These are phyloP conservation scores for Tenthredo distinguenda DNA, from an alignment of 2,888 invertebrate species.

Conservation along the genomic window DNA sequence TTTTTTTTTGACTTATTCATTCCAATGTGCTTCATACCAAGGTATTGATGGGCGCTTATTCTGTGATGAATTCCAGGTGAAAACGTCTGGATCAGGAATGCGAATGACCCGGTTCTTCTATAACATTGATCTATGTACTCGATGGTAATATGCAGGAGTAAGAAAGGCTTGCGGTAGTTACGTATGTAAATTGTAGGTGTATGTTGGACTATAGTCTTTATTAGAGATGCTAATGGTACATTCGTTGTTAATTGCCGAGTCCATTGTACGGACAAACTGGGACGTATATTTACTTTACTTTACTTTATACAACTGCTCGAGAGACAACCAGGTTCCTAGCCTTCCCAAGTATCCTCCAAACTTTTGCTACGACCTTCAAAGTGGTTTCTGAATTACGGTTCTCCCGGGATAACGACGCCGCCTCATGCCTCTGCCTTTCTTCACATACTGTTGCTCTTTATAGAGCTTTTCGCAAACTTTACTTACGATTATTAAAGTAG, in stretches of 20 bases:
- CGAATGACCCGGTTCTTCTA: background rate
- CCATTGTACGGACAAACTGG: constrained; percentile 31
- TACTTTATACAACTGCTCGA: constrained; percentile 42
- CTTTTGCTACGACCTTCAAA: constrained; percentile 49
- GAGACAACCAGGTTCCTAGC: constrained; percentile 34
- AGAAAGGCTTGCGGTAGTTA: constrained; percentile 34
- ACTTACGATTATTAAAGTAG: constrained; percentile 50
- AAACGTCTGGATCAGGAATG: background rate
- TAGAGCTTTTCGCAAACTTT: constrained; percentile 39
- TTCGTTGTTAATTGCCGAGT: constrained; percentile 38
- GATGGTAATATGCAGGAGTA: background rate
- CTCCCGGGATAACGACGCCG: constrained; percentile 39
- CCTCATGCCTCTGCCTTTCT: constrained; percentile 39
- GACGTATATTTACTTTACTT: constrained; percentile 42
- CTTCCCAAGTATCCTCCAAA: constrained; percentile 39
- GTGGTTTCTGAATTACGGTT: constrained; percentile 51
- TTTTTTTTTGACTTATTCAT: background rate
- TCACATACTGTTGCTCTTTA: constrained; percentile 50
- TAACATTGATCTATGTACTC: background rate
- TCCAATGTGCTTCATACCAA: background rate
- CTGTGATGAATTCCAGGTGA: background rate
- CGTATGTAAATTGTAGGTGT: constrained; percentile 42
- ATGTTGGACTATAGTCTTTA: constrained; percentile 27
- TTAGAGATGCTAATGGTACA: constrained; percentile 43
- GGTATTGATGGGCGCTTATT: background rate